Evolutionary conservation across 2,888 invertebrate species (phyloP).

Genomic region (Nasonovia ribisnigri): DNA sequence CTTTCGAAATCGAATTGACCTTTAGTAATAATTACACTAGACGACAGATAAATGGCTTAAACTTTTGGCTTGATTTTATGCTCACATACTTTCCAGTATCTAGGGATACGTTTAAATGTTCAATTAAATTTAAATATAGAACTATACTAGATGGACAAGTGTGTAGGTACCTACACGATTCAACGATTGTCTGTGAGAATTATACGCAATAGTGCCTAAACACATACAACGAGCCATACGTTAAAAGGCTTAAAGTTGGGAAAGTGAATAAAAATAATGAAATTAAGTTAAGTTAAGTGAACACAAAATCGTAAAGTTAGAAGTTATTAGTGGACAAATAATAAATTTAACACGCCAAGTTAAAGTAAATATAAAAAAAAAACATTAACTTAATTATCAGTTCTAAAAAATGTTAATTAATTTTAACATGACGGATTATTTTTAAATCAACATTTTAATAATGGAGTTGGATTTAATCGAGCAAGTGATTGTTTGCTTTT

Average conservation of each 20-base stretch:
- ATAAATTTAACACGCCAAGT: too few species aligned
- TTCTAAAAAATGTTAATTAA: not conserved
- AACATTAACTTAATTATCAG: not conserved
- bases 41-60: slow-evolving; percentile 9
- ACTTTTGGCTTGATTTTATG: slow-evolving; percentile 28
- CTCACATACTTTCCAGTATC: not conserved
- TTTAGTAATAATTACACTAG: slow-evolving; percentile 31
- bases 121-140: not conserved
- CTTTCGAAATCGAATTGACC: slow-evolving; percentile 36
- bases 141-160: not conserved
- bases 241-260: not conserved
- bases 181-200: not conserved
- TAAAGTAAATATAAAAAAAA: too few species aligned
- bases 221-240: not conserved
- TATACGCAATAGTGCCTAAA: not conserved
- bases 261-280: not conserved
- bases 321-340: not conserved
- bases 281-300: not conserved
- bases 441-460: too few species aligned
- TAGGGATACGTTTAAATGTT: not conserved
- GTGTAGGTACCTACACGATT: not conserved
- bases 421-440: too few species aligned
- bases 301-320: not conserved
- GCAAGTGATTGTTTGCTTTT: too few species aligned
- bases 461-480: not conserved